These are phyloP conservation scores for Drosophila demipolita DNA, from an alignment of 2,888 invertebrate genomes.

Conservation along the genomic window DNA sequence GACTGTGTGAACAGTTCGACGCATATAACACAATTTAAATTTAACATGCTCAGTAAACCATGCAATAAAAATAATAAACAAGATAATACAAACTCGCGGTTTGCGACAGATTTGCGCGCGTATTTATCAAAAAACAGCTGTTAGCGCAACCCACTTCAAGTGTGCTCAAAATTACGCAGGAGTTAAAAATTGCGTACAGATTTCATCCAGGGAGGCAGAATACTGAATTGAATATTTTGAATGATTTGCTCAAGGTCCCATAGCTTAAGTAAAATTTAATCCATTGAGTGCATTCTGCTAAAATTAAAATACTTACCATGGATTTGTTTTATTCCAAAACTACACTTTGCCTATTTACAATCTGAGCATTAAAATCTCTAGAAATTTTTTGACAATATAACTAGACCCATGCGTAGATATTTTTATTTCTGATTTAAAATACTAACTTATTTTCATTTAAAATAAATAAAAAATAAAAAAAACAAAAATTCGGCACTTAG, in stretches of 20 bases:
- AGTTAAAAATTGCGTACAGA: neutral
- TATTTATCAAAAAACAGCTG: slow-evolving; percentile 42
- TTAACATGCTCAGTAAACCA: slow-evolving; percentile 85
- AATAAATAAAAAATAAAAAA: slow-evolving; percentile 33
- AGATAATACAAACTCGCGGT: neutral
- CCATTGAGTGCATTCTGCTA: neutral
- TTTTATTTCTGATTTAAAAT: slow-evolving; percentile 48
- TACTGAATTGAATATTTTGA: no score
- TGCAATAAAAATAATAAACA: neutral
- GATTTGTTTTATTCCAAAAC: slow-evolving; percentile 38
- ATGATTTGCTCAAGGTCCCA: neutral
- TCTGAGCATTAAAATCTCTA: slow-evolving; percentile 14
- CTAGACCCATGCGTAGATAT: slow-evolving; percentile 9
- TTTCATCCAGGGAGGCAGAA: neutral
- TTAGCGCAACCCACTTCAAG: slow-evolving; percentile 25
- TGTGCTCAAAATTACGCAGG: neutral
- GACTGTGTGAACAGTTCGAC: slow-evolving; percentile 88
- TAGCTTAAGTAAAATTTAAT: neutral
- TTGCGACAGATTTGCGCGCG: slow-evolving; percentile 30
- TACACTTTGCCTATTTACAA: slow-evolving; percentile 14
- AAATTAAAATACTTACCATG: neutral
- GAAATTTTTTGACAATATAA: slow-evolving; percentile 22
- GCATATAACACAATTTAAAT: slow-evolving; percentile 89
- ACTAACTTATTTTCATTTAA: slow-evolving; percentile 50
- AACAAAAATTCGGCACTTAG: slow-evolving; percentile 13